Percentiles rank a stretch among this genome's conserved stretches.
phyloP scores from a whole-genome alignment of 2,113 vertebrate species.

The Andinoacara biseriatus region DNA sequence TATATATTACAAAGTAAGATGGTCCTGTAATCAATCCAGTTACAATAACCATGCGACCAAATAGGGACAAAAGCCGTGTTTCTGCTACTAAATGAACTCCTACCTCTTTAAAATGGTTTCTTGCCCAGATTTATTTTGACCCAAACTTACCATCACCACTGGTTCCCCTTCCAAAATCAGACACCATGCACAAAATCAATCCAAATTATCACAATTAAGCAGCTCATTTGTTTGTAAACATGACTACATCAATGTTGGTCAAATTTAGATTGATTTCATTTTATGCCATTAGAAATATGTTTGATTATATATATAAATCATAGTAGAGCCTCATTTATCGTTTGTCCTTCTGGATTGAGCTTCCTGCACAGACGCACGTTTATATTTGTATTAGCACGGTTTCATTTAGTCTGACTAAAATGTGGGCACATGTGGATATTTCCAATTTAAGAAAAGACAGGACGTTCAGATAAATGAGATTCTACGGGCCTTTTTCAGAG shows the following conservation, averaged over 20 bases:
- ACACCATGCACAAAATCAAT: constrained; percentile 71
- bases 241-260: background rate
- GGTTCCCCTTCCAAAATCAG: constrained; percentile 68
- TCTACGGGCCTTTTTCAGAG: background rate
- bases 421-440: background rate
- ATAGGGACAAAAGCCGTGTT: constrained; percentile 13
- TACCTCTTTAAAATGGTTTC: constrained; percentile 76
- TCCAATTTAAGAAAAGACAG: background rate
- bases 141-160: constrained; percentile 77
- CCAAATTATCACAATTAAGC: constrained; percentile 33
- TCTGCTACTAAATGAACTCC: constrained; percentile 63
- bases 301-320: background rate
- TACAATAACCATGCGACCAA: constrained; percentile 21
- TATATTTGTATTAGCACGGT: background rate
- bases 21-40: background rate
- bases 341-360: background rate
- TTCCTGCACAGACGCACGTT: background rate
- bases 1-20: constrained; percentile 19
- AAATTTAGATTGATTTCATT: background rate
- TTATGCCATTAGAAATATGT: background rate
- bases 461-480: constrained; percentile 28
- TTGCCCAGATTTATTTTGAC: constrained; percentile 69
- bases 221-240: background rate
- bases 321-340: constrained; percentile 26
- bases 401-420: background rate